A percentile compares a stretch with the other conserved stretches of the same genome.
These are phyloP conservation scores for Fistularia tabacaria DNA, from an alignment of 2,797 vertebrate species.

Conservation along the genomic window DNA sequence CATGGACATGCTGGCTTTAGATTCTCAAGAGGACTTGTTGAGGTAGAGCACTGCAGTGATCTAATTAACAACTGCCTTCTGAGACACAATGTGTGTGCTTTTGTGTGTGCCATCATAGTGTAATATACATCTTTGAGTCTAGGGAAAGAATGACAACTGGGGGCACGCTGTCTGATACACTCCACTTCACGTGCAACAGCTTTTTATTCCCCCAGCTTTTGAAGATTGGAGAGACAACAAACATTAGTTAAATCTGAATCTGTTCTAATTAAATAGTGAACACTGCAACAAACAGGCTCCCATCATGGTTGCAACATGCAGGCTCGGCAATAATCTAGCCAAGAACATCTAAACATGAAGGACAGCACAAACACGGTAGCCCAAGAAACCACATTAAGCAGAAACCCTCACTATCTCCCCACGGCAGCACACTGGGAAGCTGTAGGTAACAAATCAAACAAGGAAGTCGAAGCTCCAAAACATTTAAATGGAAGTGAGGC, in stretches of 20 bases:
- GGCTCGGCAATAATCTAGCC: slow-evolving; percentile 47
- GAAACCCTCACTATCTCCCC: slow-evolving; percentile 57
- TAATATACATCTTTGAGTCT: slow-evolving; percentile 7
- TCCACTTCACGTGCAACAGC: slow-evolving; percentile 1
- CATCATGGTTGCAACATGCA: slow-evolving; percentile 23
- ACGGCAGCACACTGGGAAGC: slow-evolving; percentile 60
- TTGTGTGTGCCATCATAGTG: slow-evolving; percentile 7
- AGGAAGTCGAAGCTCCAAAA: slow-evolving; percentile 69
- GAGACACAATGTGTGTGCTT: slow-evolving; percentile 22
- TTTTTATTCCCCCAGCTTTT: slow-evolving; percentile 16
- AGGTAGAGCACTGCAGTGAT: slow-evolving; percentile 47
- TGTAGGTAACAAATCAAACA: slow-evolving; percentile 77
- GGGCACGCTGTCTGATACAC: not conserved
- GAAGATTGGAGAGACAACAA: slow-evolving; percentile 23
- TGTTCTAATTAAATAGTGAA: slow-evolving; percentile 43
- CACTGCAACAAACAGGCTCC: slow-evolving; percentile 26
- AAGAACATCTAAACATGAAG: slow-evolving; percentile 54
- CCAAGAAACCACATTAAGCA: slow-evolving; percentile 52
- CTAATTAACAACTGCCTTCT: slow-evolving; percentile 58
- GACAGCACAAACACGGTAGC: slow-evolving; percentile 44
- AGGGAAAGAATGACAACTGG: slow-evolving; percentile 5
- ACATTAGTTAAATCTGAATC: slow-evolving; percentile 20
- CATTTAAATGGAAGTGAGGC: slow-evolving; percentile 72
- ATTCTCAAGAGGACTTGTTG: slow-evolving; percentile 43
- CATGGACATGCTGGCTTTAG: slow-evolving; percentile 49